Conservation (phyloP, 2,888 invertebrate species). For the Cosmopolites sordidus region DNA sequence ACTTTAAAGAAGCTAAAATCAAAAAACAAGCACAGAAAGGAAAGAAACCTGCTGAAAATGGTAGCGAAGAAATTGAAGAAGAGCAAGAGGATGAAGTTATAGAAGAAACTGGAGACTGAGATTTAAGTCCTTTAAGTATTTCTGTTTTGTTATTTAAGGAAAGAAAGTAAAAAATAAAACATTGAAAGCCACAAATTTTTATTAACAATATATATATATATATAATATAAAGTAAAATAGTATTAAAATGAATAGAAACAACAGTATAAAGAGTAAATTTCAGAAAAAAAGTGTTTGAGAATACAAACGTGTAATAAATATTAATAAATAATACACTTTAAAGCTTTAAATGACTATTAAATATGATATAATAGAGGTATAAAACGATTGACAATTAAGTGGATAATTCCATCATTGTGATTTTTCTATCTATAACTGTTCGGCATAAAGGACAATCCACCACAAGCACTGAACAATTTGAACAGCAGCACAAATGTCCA, state of each 20-base stretch:
- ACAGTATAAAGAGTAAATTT: neutral
- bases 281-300: neutral
- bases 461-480: constrained; percentile 60
- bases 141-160: neutral
- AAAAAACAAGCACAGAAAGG: constrained; percentile 31
- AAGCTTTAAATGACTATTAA: too few species aligned
- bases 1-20: constrained; percentile 34
- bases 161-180: neutral
- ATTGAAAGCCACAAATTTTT: constrained; percentile 9
- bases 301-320: neutral
- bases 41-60: constrained; percentile 33
- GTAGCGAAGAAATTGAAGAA: constrained; percentile 30
- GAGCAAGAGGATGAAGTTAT: constrained; percentile 32
- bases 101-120: constrained; percentile 22
- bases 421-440: constrained; percentile 62
- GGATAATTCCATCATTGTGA: constrained; percentile 38
- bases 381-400: neutral
- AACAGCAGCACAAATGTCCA: constrained; percentile 83
- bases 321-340: neutral
- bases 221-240: constrained; percentile 11
- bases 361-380: too few species aligned
- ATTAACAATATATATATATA: constrained; percentile 15
- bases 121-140: neutral
- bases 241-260: neutral
- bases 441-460: constrained; percentile 77